Percentiles rank a stretch among this genome's conserved stretches.
Evolutionary conservation across 2,888 invertebrate genomes (phyloP).

Genomic region (Pilophorus perplexus): DNA sequence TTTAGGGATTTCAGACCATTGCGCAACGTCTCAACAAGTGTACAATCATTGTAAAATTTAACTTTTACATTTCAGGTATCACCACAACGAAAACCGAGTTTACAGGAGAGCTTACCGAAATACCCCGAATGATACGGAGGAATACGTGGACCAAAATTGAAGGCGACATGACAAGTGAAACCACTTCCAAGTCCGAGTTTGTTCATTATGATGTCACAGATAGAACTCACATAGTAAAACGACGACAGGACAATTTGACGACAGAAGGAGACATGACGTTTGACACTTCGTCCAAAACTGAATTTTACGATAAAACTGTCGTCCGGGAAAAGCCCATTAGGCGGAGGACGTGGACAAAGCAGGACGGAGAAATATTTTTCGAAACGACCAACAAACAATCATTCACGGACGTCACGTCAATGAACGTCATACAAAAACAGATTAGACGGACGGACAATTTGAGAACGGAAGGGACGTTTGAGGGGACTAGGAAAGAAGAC

Average conservation of each 20-base stretch:
- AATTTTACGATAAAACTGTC: slow-evolving; percentile 61
- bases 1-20: too few relatives aligned
- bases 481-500: slow-evolving; percentile 50
- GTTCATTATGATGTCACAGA: slow-evolving; percentile 58
- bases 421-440: slow-evolving; percentile 49
- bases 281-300: slow-evolving; percentile 63
- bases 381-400: slow-evolving; percentile 64
- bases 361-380: slow-evolving; percentile 66
- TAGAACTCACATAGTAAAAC: slow-evolving; percentile 57
- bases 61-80: slow-evolving; percentile 59
- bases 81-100: slow-evolving; percentile 69
- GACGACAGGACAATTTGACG: slow-evolving; percentile 50
- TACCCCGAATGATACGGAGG: slow-evolving; percentile 64
- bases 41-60: too few relatives aligned
- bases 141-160: slow-evolving; percentile 77
- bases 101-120: slow-evolving; percentile 65
- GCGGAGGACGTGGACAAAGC: slow-evolving; percentile 69
- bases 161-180: slow-evolving; percentile 69
- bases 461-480: slow-evolving; percentile 58
- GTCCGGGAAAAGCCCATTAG: slow-evolving; percentile 60
- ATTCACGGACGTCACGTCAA: slow-evolving; percentile 46
- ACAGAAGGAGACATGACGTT: slow-evolving; percentile 60
- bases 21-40: too few relatives aligned
- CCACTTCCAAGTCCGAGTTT: slow-evolving; percentile 66
- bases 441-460: slow-evolving; percentile 56